Conservation (phyloP, 2,113 vertebrate species). For the Xenus cinereus region DNA sequence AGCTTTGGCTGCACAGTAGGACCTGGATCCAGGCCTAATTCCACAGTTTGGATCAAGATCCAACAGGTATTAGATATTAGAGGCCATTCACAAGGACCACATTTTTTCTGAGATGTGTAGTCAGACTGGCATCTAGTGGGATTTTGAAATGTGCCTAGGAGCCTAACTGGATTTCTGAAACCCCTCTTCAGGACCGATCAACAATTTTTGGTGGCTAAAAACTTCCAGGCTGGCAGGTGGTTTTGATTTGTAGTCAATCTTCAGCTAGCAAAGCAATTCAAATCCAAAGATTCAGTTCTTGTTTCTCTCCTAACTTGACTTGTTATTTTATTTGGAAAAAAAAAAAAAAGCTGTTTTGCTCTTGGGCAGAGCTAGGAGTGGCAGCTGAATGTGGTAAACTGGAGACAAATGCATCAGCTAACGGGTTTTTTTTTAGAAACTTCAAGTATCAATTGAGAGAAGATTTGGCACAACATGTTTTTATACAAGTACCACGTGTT, state of each 20-base stretch:
- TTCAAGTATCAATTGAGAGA: conserved; percentile 53
- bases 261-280: not conserved
- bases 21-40: conserved; percentile 20
- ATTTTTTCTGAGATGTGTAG: conserved; percentile 39
- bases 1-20: not conserved
- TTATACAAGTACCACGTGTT: conserved; percentile 34
- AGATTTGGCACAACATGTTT: conserved; percentile 56
- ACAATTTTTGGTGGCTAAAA: conserved; percentile 30
- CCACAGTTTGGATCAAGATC: not conserved
- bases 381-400: conserved; percentile 51
- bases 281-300: not conserved
- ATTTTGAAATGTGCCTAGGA: conserved; percentile 33
- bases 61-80: conserved; percentile 35
- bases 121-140: conserved; percentile 58
- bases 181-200: not conserved
- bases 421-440: conserved; percentile 19
- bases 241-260: conserved; percentile 46
- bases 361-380: conserved; percentile 36
- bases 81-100: not conserved
- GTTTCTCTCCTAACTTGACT: not conserved
- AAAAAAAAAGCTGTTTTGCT: not conserved
- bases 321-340: not conserved
- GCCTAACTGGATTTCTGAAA: conserved; percentile 6
- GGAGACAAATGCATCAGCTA: conserved; percentile 50
- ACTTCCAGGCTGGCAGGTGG: conserved; percentile 27